A percentile compares a stretch with the other conserved stretches of the same genome.
Evolutionary conservation across 2,797 vertebrate genomes (phyloP).

Genomic region (Anabas testudineus): DNA sequence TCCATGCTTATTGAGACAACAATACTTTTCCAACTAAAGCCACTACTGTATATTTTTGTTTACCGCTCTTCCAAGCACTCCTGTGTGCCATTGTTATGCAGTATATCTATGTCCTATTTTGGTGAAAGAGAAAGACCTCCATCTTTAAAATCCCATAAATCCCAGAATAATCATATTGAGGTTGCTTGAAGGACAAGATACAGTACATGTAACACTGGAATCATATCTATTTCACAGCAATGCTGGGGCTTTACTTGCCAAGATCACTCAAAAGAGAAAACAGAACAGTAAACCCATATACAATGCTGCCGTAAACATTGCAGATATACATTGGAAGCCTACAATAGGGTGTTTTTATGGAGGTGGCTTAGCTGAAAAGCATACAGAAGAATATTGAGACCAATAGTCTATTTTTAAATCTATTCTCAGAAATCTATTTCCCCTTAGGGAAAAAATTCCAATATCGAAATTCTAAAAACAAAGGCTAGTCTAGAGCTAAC

Average conservation of each 20-base stretch:
- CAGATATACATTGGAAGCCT: conserved; percentile 33
- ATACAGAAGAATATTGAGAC: conserved; percentile 20
- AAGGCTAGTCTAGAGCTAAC: conserved; percentile 34
- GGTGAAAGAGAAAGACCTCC: conserved; percentile 33
- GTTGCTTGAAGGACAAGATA: conserved; percentile 64
- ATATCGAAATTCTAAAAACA: conserved; percentile 61
- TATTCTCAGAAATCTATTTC: conserved; percentile 37
- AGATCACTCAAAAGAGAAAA: conserved; percentile 30
- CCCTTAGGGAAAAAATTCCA: conserved; percentile 39
- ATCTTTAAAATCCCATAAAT: conserved; percentile 47
- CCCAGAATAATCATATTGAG: conserved; percentile 42
- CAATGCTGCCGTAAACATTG: conserved; percentile 28
- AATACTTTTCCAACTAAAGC: conserved; percentile 5
- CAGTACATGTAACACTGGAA: conserved; percentile 26
- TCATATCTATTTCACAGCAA: conserved; percentile 43
- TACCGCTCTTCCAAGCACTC: conserved; percentile 6
- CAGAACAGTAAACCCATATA: conserved; percentile 17
- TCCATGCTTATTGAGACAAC: not conserved
- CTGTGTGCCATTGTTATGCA: conserved; percentile 36
- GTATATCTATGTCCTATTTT: conserved; percentile 29
- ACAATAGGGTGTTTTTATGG: conserved; percentile 23
- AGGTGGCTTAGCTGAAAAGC: conserved; percentile 28
- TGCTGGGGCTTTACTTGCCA: conserved; percentile 35
- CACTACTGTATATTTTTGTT: not conserved
- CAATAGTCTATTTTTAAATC: conserved; percentile 29